Evolutionary conservation across 2,113 vertebrate genomes (phyloP).

Genomic region (Noctilio leporinus): DNA sequence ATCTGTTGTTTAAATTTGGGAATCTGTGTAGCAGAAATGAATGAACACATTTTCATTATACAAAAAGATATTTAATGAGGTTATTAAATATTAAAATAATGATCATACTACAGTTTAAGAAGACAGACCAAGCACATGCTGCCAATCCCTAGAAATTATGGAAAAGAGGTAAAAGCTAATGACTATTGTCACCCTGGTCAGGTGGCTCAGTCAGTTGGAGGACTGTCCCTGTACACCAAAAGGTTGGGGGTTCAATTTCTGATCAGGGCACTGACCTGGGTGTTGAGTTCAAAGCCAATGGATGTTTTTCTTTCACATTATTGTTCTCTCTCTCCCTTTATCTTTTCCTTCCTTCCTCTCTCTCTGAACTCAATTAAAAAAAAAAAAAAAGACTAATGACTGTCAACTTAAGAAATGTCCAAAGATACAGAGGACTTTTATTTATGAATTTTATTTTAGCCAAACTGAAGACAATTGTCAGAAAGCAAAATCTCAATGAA

Average conservation of each 20-base stretch:
- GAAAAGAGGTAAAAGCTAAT: neutral
- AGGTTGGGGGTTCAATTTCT: too few relatives aligned
- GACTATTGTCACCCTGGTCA: too few relatives aligned
- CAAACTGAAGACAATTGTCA: neutral
- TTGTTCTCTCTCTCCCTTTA: too few relatives aligned
- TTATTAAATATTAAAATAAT: constrained; percentile 5
- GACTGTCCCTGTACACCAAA: too few relatives aligned
- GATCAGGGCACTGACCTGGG: too few relatives aligned
- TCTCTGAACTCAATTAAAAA: neutral
- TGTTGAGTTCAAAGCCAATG: too few relatives aligned
- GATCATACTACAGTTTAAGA: neutral
- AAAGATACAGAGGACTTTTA: neutral
- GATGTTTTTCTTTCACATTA: too few relatives aligned
- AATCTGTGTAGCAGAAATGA: neutral
- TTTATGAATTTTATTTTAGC: neutral
- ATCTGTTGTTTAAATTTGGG: neutral
- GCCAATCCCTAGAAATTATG: neutral
- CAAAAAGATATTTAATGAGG: neutral
- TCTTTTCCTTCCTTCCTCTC: too few relatives aligned
- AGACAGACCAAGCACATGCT: neutral
- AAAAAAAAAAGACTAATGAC: neutral
- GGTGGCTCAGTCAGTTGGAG: too few relatives aligned
- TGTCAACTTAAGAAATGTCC: neutral
- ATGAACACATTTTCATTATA: neutral
- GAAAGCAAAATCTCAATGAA: neutral